Conservation (phyloP, 2,113 vertebrate genomes). For the Danio rerio region GRCz12tu NC_133196.1:46365501-46366000, state of each 20-base stretch:
- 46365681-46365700: background rate
- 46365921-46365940: constrained; percentile 46
- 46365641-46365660: background rate
- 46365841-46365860: constrained; percentile 40
- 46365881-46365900: constrained; percentile 66
- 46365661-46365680: no score
- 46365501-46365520: background rate
- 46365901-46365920: constrained; percentile 62
- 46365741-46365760: background rate
- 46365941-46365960: constrained; percentile 58
- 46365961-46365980: constrained; percentile 55
- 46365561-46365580: background rate
- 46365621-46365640: background rate
- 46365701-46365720: background rate
- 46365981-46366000: background rate
- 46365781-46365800: constrained; percentile 17
- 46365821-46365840: constrained; percentile 44
- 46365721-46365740: background rate
- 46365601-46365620: background rate
- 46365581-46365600: background rate
- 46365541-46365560: background rate
- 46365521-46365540: background rate
- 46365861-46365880: constrained; percentile 66
- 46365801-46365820: constrained; percentile 55
- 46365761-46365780: constrained; percentile 24